Percentiles rank a stretch among this genome's conserved stretches.
These are phyloP conservation scores for Leptinotarsa juncta DNA, from an alignment of 2,888 invertebrate species.

Conservation along the genomic window DNA sequence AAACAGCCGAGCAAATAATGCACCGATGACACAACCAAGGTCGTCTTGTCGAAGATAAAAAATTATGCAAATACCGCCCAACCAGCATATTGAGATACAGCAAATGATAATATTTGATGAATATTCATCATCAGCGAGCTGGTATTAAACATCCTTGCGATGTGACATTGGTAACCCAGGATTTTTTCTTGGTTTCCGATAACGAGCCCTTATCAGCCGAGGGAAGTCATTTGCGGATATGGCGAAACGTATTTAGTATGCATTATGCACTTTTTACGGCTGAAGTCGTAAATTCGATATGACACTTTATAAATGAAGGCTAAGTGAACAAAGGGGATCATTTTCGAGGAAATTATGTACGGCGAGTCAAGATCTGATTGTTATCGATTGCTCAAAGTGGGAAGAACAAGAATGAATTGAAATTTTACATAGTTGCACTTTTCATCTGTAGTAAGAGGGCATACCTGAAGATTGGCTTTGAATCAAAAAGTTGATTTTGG, in stretches of 20 bases:
- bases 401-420: too few relatives aligned
- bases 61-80: slow-evolving; percentile 41
- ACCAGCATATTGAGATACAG: slow-evolving; percentile 23
- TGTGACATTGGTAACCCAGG: slow-evolving; percentile 13
- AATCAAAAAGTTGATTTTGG: too few relatives aligned
- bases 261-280: slow-evolving; percentile 3
- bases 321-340: neutral
- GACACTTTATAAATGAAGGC: neutral
- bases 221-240: slow-evolving; percentile 10
- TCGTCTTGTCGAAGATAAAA: slow-evolving; percentile 38
- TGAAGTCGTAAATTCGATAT: neutral
- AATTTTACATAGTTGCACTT: too few relatives aligned
- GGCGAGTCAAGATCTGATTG: neutral
- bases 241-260: slow-evolving; percentile 1
- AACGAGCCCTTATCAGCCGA: neutral
- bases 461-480: too few relatives aligned
- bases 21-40: slow-evolving; percentile 44
- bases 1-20: slow-evolving; percentile 25
- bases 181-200: slow-evolving; percentile 9
- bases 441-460: too few relatives aligned
- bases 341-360: neutral
- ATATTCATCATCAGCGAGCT: slow-evolving; percentile 11
- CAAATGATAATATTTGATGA: slow-evolving; percentile 14
- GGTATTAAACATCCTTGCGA: neutral
- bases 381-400: too few relatives aligned